phyloP scores from a whole-genome alignment of 2,888 invertebrate species.

The Drosophila gaucha region DNA sequence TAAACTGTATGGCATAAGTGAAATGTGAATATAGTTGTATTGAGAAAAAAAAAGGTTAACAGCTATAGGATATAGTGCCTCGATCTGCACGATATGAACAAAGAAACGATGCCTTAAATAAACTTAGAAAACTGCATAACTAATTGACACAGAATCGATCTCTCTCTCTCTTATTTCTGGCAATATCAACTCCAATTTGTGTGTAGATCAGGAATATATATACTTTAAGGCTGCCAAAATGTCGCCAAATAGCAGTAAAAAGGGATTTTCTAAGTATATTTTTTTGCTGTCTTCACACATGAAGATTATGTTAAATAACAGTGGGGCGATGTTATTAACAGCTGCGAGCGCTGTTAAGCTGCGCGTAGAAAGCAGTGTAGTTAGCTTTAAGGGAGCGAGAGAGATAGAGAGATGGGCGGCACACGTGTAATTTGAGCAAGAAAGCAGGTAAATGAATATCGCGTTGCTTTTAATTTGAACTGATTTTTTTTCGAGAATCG shows the following conservation, averaged over 20 bases:
- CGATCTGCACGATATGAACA: no score
- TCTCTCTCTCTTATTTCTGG: rapidly evolving
- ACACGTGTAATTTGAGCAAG: neutral
- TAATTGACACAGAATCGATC: no score
- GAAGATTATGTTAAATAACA: constrained; percentile 1
- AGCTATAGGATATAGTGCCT: no score
- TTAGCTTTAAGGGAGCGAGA: neutral
- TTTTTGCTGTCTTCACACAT: no score
- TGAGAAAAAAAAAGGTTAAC: no score
- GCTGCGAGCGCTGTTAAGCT: neutral
- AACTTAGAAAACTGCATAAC: neutral
- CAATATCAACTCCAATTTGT: no score
- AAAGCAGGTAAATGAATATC: constrained; percentile 1
- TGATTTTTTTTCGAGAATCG: constrained; percentile 47
- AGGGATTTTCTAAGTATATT: no score
- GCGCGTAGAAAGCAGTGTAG: neutral
- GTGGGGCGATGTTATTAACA: neutral
- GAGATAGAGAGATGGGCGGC: neutral
- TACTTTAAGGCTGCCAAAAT: neutral
- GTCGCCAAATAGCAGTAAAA: neutral
- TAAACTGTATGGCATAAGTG: constrained; percentile 3
- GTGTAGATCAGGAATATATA: neutral
- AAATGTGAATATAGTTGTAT: neutral
- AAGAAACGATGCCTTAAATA: no score
- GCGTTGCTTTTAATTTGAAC: constrained; percentile 9